Base-by-base conservation (phyloP, 2,113 vertebrate species). In the Eublepharis macularius region DNA sequence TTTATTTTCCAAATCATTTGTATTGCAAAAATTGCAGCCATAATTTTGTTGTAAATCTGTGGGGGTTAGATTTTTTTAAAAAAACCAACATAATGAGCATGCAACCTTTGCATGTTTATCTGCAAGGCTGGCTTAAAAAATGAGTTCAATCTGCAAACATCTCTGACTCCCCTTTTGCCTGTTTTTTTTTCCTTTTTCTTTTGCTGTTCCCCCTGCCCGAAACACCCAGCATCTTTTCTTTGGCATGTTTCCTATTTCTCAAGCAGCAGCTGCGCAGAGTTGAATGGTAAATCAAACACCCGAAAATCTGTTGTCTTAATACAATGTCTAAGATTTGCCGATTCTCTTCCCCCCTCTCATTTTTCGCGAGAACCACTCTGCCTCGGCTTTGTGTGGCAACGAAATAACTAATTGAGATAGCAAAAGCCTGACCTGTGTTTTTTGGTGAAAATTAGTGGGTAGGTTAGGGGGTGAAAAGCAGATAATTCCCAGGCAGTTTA, bases 231-330 rank as follows among this genome's bases (percentile, higher is more conserved):
- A 90, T 86, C 88, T 82, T 94, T 92, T 51, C 90, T 91, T 96
- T 97, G 97, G 97, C 96, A 95, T 34, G 83, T 85, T 77, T 96
- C 96, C 96, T 95, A 94, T 95, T 96, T 96, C 95, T 95, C 85
- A 84, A 95, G 94, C 92, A 93, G 95, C 97, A 97, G 97, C 97
- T 97, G 97, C 76, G 36, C 94, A 88, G 92, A 94, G 96, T 95
- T 97, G 96, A 97, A 97, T 97, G 96, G 97, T 97, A 96, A 97
- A 97, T 97, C 96, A 97, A 96, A 97, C 94, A 95, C 95, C 95
- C 96, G 95, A 96, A 97, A 96, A 95, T 94, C 96, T 90, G 96
- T 97, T 97, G 97, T 97, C 96, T 96, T 96, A 95, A 95, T 95
- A 97, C 96, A 97, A 97, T 97, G 95, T 96, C 95, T 96, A 95